Evolutionary conservation across 2,113 vertebrate species (phyloP), one percentile per base, ranked within the genome.

Genomic region (Gavialis gangeticus): DNA sequence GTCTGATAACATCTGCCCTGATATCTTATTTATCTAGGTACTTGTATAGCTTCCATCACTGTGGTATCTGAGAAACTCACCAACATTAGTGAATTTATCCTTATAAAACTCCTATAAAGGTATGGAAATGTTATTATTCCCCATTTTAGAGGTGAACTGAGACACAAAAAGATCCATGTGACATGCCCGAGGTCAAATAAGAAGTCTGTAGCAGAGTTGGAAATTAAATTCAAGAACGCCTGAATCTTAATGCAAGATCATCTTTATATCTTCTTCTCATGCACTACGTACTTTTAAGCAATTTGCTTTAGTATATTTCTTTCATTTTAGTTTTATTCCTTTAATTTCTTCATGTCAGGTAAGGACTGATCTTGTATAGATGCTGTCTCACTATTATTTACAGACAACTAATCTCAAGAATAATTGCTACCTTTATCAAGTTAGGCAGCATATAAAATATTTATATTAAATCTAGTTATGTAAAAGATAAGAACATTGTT

Each of bases 251-350:
- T 62, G 71, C 19, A 91, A 19, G 17, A 69, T 46, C 27, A 12
- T 56, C 64, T 90, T 92, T 90, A 88, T 79, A 66, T 76, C 89
- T 17, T 34, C 37, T 55, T 89, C 81, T 85, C 77, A 76, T 66
- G 78, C 90, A 94, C 6, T 1, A 37, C 59, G 86, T 81, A 82
- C 66, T 9, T 87, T 78, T 94, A 82, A 87, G 66, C 59, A 66
- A 71, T 76, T 75, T 73, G 24, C 46, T 85, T 77, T 27, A 19
- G 14, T 67, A 55, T 62, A 84, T 73, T 86, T 64, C 58, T 78
- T 73, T 88, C n/a, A 67, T 75, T 87, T 90, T 56, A 21, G 67
- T n/a, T 92, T 93, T 85, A 22, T 78, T 60, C 24, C 64, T 82
- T 73, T 87, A 67, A 30, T 71, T 83, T 14, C 19, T 79, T n/a